A percentile compares a stretch with the other conserved stretches of the same genome.
Evolutionary conservation across 1,140 invertebrate genomes (phyloP).

Genomic region (Cydia strobilella): DNA sequence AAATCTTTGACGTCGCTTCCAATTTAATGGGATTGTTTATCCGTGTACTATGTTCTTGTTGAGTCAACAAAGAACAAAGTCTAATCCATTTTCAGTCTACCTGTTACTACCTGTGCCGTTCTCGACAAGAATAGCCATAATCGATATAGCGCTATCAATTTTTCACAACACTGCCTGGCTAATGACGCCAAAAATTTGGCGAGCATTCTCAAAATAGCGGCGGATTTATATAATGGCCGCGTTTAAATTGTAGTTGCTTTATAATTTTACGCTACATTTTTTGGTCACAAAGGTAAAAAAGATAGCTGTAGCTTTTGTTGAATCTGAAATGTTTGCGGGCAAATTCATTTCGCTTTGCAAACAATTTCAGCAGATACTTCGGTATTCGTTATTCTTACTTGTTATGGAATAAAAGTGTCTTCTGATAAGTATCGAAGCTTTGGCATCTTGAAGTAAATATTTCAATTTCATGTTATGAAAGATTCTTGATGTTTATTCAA

Average conservation of each 20-base stretch:
- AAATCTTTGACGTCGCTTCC: too few species aligned
- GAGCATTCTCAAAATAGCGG: neutral
- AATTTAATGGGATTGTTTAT: neutral
- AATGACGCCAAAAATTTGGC: constrained; percentile 36
- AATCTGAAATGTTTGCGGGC: neutral
- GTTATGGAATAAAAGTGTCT: neutral
- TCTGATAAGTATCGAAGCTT: too few species aligned
- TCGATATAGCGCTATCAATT: constrained; percentile 44
- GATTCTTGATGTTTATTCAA: too few species aligned
- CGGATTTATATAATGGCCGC: constrained; percentile 12
- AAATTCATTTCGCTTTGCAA: neutral
- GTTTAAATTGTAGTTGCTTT: constrained; percentile 17
- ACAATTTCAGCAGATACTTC: neutral
- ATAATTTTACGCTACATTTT: neutral
- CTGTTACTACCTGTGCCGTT: constrained; percentile 29
- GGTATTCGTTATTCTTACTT: neutral
- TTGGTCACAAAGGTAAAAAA: constrained; percentile 2
- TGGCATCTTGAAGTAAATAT: too few species aligned
- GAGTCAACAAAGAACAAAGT: neutral
- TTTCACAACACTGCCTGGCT: constrained; percentile 46
- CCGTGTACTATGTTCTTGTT: neutral
- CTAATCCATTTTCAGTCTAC: neutral
- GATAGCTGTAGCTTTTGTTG: neutral
- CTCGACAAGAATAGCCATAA: constrained; percentile 43
- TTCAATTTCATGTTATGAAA: too few species aligned